Percentiles rank a stretch among this genome's conserved stretches.
phyloP scores from a whole-genome alignment of 1,140 invertebrate species.

The Whitmania pigra region DNA sequence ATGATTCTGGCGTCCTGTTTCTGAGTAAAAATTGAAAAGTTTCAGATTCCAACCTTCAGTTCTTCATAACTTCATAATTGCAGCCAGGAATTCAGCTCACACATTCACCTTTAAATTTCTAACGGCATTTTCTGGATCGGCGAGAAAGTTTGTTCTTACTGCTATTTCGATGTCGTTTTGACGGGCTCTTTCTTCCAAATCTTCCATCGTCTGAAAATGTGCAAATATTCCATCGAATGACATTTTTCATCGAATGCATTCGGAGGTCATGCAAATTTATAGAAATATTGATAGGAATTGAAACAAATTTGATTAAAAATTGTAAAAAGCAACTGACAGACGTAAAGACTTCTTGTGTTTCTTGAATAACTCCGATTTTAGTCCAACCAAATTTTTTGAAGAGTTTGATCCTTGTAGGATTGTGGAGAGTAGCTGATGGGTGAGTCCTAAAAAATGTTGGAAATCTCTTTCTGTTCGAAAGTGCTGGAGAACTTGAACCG shows the following conservation, averaged over 20 bases:
- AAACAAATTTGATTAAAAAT: conserved; percentile 1
- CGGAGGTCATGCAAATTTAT: neutral
- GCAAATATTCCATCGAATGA: neutral
- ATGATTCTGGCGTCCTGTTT: conserved; percentile 87
- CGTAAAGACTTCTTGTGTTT: conserved; percentile 97
- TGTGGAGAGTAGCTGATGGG: conserved; percentile 96
- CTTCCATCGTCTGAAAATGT: conserved; percentile 72
- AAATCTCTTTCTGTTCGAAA: conserved; percentile 92
- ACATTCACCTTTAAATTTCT: conserved; percentile 58
- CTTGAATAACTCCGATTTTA: conserved; percentile 86
- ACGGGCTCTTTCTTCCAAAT: conserved; percentile 85
- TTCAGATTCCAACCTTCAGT: no score
- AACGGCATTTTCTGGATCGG: conserved; percentile 88
- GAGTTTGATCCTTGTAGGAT: conserved; percentile 89
- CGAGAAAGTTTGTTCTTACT: conserved; percentile 87
- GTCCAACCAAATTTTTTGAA: conserved; percentile 96
- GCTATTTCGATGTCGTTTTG: conserved; percentile 83
- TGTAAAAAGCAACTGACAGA: conserved; percentile 55
- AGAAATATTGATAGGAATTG: neutral
- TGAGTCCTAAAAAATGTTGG: conserved; percentile 96
- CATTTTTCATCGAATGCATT: neutral
- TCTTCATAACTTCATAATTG: neutral
- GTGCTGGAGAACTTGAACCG: conserved; percentile 88
- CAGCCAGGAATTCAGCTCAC: neutral
- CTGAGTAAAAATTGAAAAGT: conserved; percentile 34